These are phyloP conservation scores for Zaprionus taronus DNA, from an alignment of 1,140 invertebrate species.

Conservation along the genomic window DNA sequence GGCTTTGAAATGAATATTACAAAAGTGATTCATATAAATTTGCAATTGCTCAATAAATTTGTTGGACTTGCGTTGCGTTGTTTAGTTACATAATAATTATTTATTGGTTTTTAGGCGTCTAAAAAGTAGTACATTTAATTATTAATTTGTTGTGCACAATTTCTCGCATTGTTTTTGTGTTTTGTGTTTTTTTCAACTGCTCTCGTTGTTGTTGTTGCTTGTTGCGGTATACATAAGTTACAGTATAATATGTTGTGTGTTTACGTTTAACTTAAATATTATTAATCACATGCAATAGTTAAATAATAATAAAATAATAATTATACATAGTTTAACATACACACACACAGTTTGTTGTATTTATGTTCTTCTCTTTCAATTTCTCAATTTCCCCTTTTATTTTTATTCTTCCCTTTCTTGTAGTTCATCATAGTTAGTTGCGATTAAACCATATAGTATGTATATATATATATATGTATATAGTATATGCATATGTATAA, in stretches of 20 bases:
- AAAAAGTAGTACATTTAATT: slow-evolving; percentile 77
- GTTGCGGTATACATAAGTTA: slow-evolving; percentile 80
- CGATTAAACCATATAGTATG: slow-evolving; percentile 35
- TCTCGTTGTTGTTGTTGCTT: slow-evolving; percentile 34
- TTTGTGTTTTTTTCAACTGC: not conserved
- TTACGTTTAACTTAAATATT: slow-evolving; percentile 83
- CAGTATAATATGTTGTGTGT: slow-evolving; percentile 78
- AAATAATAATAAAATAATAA: slow-evolving; percentile 82
- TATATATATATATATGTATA: slow-evolving; percentile 27
- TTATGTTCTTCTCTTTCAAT: slow-evolving; percentile 7
- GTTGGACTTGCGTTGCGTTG: slow-evolving; percentile 43
- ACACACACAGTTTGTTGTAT: slow-evolving; percentile 35
- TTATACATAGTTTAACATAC: slow-evolving; percentile 75
- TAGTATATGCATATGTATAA: slow-evolving; percentile 31
- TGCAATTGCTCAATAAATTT: slow-evolving; percentile 62
- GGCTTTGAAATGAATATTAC: slow-evolving; percentile 68
- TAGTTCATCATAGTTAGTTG: slow-evolving; percentile 25
- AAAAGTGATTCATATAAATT: slow-evolving; percentile 48
- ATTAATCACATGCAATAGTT: slow-evolving; percentile 83
- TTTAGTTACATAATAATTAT: slow-evolving; percentile 76
- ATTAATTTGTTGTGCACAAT: slow-evolving; percentile 66
- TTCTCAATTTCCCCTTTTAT: not conserved
- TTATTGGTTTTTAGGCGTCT: slow-evolving; percentile 72
- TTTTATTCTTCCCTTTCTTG: not conserved
- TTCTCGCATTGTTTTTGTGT: slow-evolving; percentile 26